These are phyloP conservation scores for Haemorhous mexicanus DNA, from an alignment of 2,113 vertebrate species.

Conservation along the genomic window DNA sequence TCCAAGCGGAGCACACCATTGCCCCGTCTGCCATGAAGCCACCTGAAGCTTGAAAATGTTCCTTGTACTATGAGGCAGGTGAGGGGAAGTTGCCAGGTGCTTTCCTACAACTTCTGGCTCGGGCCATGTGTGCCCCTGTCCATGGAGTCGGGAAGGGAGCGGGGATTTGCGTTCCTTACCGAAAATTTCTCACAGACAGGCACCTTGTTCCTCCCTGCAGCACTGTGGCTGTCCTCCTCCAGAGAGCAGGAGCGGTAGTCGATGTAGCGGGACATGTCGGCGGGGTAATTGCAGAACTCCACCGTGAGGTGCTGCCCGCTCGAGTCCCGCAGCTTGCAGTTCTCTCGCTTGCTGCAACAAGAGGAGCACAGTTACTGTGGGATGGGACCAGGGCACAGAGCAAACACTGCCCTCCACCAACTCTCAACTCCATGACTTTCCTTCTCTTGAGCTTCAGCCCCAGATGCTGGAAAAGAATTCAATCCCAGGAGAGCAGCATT, in stretches of 20 bases:
- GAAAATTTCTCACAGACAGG: constrained; percentile 82
- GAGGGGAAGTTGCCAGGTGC: background rate
- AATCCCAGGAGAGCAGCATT: background rate
- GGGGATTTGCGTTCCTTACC: constrained; percentile 51
- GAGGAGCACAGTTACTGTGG: background rate
- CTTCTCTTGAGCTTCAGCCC: background rate
- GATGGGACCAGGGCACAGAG: fast-evolving
- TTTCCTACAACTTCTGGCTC: background rate
- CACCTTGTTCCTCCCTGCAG: background rate
- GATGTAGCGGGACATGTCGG: constrained; percentile 71
- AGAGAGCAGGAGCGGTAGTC: constrained; percentile 80
- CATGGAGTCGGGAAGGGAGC: background rate
- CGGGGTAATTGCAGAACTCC: constrained; percentile 82
- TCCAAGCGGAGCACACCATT: background rate
- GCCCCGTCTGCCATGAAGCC: background rate
- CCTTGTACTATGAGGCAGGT: background rate
- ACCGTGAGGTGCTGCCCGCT: constrained; percentile 66
- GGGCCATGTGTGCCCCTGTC: background rate
- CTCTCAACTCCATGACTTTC: background rate
- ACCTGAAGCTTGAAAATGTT: background rate
- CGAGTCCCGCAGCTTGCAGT: constrained; percentile 69
- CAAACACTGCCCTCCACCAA: background rate
- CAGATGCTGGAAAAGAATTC: background rate
- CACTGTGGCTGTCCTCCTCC: background rate
- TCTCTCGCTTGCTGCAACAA: constrained; percentile 81